Evolutionary conservation across 2,888 invertebrate genomes (phyloP).

Genomic region (Euplagia quadripunctaria): DNA sequence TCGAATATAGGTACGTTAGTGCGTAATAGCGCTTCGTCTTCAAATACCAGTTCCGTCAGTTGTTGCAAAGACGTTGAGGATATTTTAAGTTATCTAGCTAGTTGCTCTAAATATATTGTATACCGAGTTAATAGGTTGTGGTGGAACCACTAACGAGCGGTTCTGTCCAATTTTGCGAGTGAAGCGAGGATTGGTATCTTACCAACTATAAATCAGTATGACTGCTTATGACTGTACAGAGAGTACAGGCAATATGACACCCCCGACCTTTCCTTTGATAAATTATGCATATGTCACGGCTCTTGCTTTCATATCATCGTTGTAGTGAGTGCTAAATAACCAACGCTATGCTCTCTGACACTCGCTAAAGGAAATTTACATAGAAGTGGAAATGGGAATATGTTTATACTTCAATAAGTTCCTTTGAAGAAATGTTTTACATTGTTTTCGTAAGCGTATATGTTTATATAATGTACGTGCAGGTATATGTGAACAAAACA

Average conservation of each 20-base stretch:
- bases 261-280: constrained; percentile 59
- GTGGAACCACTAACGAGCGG: constrained; percentile 40
- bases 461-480: constrained; percentile 2
- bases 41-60: background rate
- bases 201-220: constrained; percentile 46
- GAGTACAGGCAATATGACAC: constrained; percentile 39
- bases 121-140: constrained; percentile 45
- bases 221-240: constrained; percentile 13
- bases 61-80: background rate
- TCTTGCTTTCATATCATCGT: constrained; percentile 52
- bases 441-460: constrained; percentile 28
- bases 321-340: constrained; percentile 57
- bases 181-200: constrained; percentile 46
- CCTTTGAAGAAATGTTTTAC: constrained; percentile 40
- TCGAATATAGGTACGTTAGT: background rate
- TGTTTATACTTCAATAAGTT: constrained; percentile 50
- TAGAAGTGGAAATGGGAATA: constrained; percentile 52
- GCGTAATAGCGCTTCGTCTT: too few species aligned
- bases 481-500: constrained; percentile 12
- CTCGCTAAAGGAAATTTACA: constrained; percentile 53
- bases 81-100: background rate
- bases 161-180: constrained; percentile 44
- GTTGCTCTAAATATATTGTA: constrained; percentile 36
- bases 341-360: constrained; percentile 52
- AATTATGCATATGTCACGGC: constrained; percentile 59